Base-by-base conservation (phyloP, 53 echinoderm and acorn worm genomes). In the Luidia sarsii region DNA sequence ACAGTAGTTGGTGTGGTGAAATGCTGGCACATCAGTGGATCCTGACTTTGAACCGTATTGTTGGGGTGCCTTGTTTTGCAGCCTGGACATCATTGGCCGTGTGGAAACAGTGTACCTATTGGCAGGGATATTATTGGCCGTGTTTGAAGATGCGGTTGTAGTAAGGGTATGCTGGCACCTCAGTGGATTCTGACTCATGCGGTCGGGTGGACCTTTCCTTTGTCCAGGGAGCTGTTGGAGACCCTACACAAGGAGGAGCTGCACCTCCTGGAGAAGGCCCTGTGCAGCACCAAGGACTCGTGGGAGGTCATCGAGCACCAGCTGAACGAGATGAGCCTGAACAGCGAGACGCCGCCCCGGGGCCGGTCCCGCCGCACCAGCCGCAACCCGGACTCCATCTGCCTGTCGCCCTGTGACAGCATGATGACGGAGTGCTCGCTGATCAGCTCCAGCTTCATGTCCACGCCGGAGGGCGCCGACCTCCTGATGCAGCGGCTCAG, bases 221-320 rank as follows among this genome's bases (percentile, higher is more conserved):
- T 45, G 68, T 87, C 8, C 89, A 99, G 99, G 52, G 94, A 99
- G 57, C 71, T 99, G 39, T 52, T 99, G 6, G 80, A 91, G 38
- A 99, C 99, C 15, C 68, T 99, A 19, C 80, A 91, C 16, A 82
- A 86, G 5, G 91, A 89, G 35, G 99, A 99, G 65, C 66, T 99
- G 9, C 86, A 75, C 41, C 73, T 99, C 10, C 87, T 99, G 22
- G 99, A 99, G 82, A 99, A 91, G 79, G 99, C 89, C 19, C 66
- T 99, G 43, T 91, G 93, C 67, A 97, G 89, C 62, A 86, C 89
- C 7, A 85, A 87, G 46, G 87, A 84, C 34, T 87, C 91, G 6
- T 99, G 99, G 94, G 94, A 99, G 74, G 91, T 83, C 50, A 91
- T 94, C 2, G 99, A 99, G 38, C 75, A 74, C 29, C 90, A 94